phyloP scores from a whole-genome alignment of 2,113 vertebrate genomes.

The Alexandromys fortis region DNA sequence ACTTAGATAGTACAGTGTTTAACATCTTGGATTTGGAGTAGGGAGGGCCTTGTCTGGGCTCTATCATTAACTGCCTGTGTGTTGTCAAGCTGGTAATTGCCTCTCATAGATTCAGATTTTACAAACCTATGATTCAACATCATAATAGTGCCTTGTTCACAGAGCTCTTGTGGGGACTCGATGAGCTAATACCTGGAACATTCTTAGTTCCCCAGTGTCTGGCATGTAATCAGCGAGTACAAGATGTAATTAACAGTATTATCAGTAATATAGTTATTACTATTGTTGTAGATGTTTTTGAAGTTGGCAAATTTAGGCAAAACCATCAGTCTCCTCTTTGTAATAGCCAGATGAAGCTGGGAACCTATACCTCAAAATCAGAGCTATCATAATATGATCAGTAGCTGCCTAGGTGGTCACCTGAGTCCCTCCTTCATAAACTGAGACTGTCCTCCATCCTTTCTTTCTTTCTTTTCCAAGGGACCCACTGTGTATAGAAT shows the following conservation, averaged over 20 bases:
- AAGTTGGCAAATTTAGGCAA: conserved; percentile 10
- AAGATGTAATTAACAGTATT: background rate
- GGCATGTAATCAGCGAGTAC: background rate
- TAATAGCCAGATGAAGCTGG: background rate
- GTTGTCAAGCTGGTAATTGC: conserved; percentile 13
- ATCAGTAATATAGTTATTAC: background rate
- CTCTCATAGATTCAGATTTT: conserved; percentile 14
- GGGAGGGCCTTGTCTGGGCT: background rate
- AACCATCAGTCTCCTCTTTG: background rate
- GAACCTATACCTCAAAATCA: background rate
- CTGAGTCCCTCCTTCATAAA: background rate
- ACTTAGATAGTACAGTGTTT: background rate
- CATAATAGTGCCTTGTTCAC: background rate
- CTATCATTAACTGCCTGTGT: background rate
- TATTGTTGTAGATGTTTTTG: background rate
- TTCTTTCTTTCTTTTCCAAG: no score
- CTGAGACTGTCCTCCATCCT: no score
- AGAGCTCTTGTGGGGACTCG: background rate
- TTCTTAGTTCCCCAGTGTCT: background rate
- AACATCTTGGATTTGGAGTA: background rate
- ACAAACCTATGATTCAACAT: background rate
- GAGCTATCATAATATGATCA: no score
- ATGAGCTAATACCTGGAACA: background rate
- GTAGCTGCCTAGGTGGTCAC: no score
- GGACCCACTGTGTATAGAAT: background rate